Base-by-base conservation (phyloP, 1,140 invertebrate species). In the Condylostylus longicornis region DNA sequence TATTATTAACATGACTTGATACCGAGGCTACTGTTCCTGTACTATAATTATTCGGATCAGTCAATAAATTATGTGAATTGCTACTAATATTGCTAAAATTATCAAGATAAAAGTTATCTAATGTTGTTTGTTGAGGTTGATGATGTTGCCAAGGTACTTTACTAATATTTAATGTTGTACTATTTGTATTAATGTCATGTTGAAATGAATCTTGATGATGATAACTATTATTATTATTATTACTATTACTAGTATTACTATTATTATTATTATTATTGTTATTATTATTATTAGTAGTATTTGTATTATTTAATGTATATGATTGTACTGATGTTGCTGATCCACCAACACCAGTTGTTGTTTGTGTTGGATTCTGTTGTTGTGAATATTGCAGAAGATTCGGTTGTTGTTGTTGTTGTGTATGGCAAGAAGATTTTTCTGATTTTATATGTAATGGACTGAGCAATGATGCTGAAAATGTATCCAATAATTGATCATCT, bases 401-500 rank as follows among this genome's bases (percentile, higher is more conserved):
- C n/a, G 51, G 53, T 30, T 60, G 54, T 35, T 63, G 58, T 18
- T 68, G 41, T 37, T 69, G 62, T 50, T 61, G 51, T 29, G 38
- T 32, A 40, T 40, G 39, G 25, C 36, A 18, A 25, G 23, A 17
- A 35, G 36, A 31, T 20, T 51, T 51, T 43, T 50, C 51, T 42
- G 73, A 76, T 60, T 82, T 80, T 46, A 80, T 77, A 57, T 79
- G 75, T 48, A 79, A 63, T 31, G 77, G 76, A 47, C 76, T 78
- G 49, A 80, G 64, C 17, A 79, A 66, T 37, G 77, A 76, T 55
- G 60, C 65, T 46, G 69, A 70, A 41, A 69, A 55, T 42, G 60
- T 54, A 48, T 64, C 48, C 40, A 60, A 42, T 50, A 53, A 42
- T 50, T 54, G 53, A 42, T 70, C 72, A 41, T 82, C 79, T 33